Conservation (phyloP, 2,113 vertebrate species). For the Verasper variegatus region DNA sequence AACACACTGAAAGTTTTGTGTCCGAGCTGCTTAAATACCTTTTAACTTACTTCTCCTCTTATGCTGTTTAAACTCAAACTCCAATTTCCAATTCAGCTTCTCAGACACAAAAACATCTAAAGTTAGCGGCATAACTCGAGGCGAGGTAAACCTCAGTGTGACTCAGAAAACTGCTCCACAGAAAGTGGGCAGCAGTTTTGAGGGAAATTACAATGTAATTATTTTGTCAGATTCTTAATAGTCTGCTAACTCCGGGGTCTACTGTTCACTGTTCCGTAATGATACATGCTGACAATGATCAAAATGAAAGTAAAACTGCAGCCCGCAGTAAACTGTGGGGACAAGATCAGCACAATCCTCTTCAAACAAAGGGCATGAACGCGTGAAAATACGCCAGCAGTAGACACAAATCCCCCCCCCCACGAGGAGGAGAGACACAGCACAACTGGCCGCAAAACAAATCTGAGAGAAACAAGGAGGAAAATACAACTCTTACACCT, state of each 20-base stretch:
- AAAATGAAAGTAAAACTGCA: conserved; percentile 74
- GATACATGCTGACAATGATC: conserved; percentile 72
- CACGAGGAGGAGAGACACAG: conserved; percentile 23
- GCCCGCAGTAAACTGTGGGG: conserved; percentile 62
- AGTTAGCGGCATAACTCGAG: not conserved
- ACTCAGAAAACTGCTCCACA: conserved; percentile 8
- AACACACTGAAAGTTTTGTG: too few species aligned
- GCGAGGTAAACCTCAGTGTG: not conserved
- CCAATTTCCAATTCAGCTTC: too few species aligned
- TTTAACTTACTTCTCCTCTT: too few species aligned
- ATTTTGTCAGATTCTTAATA: conserved; percentile 71
- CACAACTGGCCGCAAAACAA: conserved; percentile 23
- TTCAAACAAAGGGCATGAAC: conserved; percentile 64
- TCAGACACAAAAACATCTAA: not conserved
- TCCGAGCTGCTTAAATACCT: too few species aligned
- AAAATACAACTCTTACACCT: conserved; percentile 10
- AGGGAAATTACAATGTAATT: conserved; percentile 67
- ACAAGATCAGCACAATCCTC: conserved; percentile 66
- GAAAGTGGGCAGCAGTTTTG: conserved; percentile 34
- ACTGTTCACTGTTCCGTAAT: conserved; percentile 59
- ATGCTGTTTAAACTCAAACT: too few species aligned
- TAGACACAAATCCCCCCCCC: conserved; percentile 40
- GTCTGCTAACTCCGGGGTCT: conserved; percentile 50
- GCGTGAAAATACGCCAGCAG: conserved; percentile 60
- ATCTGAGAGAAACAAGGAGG: conserved; percentile 30